These are phyloP conservation scores for Campoplex nolae DNA, from an alignment of 2,888 invertebrate genomes.

Conservation along the genomic window DNA sequence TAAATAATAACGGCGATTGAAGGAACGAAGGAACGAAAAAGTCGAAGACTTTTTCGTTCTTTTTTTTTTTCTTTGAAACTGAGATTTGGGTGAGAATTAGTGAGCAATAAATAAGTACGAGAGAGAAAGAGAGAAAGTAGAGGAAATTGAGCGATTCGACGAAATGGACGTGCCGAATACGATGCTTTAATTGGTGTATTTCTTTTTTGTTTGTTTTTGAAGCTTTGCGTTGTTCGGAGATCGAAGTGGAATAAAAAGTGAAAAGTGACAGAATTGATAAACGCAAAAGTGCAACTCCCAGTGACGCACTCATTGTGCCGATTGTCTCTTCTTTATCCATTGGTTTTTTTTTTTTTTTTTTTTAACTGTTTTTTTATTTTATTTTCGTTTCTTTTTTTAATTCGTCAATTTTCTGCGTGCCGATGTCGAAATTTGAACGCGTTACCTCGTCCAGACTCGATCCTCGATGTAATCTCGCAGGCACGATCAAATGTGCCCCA, in stretches of 20 bases:
- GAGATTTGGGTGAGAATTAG: background rate
- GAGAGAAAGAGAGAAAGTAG: background rate
- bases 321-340: background rate
- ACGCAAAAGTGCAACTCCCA: background rate
- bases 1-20: slow-evolving; percentile 2
- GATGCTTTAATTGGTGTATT: background rate
- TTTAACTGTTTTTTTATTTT: background rate
- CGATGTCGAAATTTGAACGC: slow-evolving; percentile 77
- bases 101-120: background rate
- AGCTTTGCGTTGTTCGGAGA: slow-evolving; percentile 2
- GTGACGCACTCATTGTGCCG: background rate
- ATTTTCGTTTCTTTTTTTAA: background rate
- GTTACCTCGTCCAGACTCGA: slow-evolving; percentile 75
- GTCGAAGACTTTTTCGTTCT: background rate
- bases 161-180: slow-evolving; percentile 6
- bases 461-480: slow-evolving; percentile 69
- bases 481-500: slow-evolving; percentile 76
- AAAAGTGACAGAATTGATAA: slow-evolving; percentile 15
- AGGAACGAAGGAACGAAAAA: too few relatives aligned
- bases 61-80: background rate
- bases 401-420: slow-evolving; percentile 43
- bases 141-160: background rate
- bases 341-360: background rate
- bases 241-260: slow-evolving; percentile 14
- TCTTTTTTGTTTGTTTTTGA: background rate